Evolutionary conservation across 2,888 invertebrate species (phyloP).

Genomic region (Leptogaster cylindrica): DNA sequence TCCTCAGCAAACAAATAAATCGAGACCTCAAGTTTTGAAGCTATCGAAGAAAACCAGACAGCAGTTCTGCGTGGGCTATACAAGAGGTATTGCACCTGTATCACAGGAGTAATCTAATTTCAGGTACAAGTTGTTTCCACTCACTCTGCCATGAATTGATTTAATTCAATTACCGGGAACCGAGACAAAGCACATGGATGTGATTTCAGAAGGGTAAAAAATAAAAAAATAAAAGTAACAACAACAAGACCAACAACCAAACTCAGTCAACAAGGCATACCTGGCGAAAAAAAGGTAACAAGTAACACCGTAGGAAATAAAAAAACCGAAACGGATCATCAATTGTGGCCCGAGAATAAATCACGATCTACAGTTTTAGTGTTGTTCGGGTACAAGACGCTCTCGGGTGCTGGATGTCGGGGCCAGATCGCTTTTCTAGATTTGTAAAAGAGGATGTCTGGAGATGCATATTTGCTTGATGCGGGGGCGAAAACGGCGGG

Average conservation of each 20-base stretch:
- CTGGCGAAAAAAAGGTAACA: conserved; percentile 38
- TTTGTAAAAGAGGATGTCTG: conserved; percentile 39
- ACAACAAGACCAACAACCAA: neutral
- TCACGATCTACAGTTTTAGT: conserved; percentile 41
- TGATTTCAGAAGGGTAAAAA: conserved; percentile 16
- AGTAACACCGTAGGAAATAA: conserved; percentile 29
- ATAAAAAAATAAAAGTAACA: conserved; percentile 11
- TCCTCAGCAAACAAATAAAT: conserved; percentile 49
- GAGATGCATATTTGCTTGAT: conserved; percentile 17
- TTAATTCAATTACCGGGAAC: conserved; percentile 51
- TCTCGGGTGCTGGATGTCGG: conserved; percentile 27
- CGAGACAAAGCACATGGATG: conserved; percentile 44
- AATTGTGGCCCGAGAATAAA: conserved; percentile 39
- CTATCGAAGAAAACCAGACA: conserved; percentile 43
- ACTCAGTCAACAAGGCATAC: conserved; percentile 18
- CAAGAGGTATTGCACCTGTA: conserved; percentile 52
- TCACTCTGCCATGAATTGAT: conserved; percentile 51
- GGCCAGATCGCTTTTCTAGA: conserved; percentile 39
- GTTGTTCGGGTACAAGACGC: conserved; percentile 15
- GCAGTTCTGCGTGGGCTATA: conserved; percentile 50
- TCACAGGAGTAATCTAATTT: conserved; percentile 53
- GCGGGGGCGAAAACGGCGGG: conserved; percentile 9
- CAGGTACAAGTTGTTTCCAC: conserved; percentile 52
- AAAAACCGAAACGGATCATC: conserved; percentile 35
- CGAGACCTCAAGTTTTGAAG: conserved; percentile 48